Base-by-base conservation (phyloP, 2,113 vertebrate genomes). In the Panurus biarmicus region DNA sequence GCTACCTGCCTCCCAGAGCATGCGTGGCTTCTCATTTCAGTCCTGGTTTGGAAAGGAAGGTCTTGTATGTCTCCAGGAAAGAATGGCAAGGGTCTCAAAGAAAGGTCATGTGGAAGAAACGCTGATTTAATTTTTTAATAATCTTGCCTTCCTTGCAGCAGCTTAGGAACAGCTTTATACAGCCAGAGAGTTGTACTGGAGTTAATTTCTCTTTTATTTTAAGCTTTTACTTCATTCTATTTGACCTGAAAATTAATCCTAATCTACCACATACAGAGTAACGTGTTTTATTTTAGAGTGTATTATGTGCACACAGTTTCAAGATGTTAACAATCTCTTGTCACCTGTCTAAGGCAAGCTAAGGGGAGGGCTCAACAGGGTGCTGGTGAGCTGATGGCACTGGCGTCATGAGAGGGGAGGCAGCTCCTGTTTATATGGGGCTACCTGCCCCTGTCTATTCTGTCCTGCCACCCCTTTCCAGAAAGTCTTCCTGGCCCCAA, bases 401-500 rank as follows among this genome's bases (percentile, higher is more conserved):
- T 0, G 1, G 14, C 19, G 62, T 40, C 1, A 1, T 1, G 2
- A 45, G 26, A n/a, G 9, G 25, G n/a, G 17, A 53, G 16, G 22
- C 54, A 89, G 19, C 5, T 65, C 11, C 1, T 54, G 9, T n/a
- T 60, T 75, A 15, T 45, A 21, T 0, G 1, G 35, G 51, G 17
- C 38, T 31, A 19, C n/a, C 47, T 33, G 26, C 7, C 16, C 28
- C 35, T 44, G 22, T 17, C 24, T 57, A 31, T 11, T 26, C 26
- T 5, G 5, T 22, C 54, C 50, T 2, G 4, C 13, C 23, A 58
- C 14, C 17, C 16, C 40, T 47, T 84, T 76, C 24, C 84, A 53
- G 44, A 77, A 70, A 31, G 50, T 26, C n/a, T 84, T 26, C 19
- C n/a, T 7, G 19, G 40, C 16, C 31, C 33, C 13, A 3, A 14